phyloP scores from a whole-genome alignment of 1,140 invertebrate species.

The Aphelinus certus region DNA sequence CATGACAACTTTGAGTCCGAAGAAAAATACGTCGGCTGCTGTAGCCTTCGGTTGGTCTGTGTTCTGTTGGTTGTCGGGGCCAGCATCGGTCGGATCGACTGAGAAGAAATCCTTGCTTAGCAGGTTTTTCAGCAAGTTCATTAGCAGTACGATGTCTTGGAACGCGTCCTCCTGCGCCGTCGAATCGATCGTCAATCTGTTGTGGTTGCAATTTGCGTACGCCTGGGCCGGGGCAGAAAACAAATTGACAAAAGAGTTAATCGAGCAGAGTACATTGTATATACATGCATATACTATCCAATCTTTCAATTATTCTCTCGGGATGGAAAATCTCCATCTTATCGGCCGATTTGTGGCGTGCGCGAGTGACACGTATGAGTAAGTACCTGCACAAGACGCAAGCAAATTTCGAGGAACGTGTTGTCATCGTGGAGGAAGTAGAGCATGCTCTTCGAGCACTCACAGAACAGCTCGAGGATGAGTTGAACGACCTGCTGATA shows the following conservation, averaged over 20 bases:
- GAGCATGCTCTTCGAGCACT: constrained; percentile 76
- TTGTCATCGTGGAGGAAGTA: constrained; percentile 71
- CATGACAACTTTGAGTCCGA: constrained; percentile 78
- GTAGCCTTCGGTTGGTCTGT: background rate
- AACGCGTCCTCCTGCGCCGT: constrained; percentile 78
- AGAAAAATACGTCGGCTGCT: constrained; percentile 71
- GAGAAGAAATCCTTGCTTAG: constrained; percentile 73
- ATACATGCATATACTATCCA: too few relatives aligned
- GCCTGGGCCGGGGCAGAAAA: constrained; percentile 60
- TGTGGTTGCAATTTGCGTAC: constrained; percentile 76
- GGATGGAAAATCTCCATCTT: too few relatives aligned
- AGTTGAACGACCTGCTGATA: constrained; percentile 83
- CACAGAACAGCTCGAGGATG: constrained; percentile 79
- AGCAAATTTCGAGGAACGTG: constrained; percentile 53
- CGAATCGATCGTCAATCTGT: constrained; percentile 65
- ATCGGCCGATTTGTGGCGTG: too few relatives aligned
- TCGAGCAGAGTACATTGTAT: too few relatives aligned
- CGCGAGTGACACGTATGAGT: too few relatives aligned
- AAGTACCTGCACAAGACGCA: constrained; percentile 23
- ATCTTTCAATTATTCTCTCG: too few relatives aligned
- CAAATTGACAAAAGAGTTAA: too few relatives aligned
- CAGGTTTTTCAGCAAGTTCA: constrained; percentile 77
- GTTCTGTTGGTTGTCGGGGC: too few relatives aligned
- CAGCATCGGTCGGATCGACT: too few relatives aligned
- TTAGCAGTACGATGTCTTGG: constrained; percentile 76